Base-by-base conservation (phyloP, 2,113 vertebrate genomes). In the Micronycteris hirsuta region DNA sequence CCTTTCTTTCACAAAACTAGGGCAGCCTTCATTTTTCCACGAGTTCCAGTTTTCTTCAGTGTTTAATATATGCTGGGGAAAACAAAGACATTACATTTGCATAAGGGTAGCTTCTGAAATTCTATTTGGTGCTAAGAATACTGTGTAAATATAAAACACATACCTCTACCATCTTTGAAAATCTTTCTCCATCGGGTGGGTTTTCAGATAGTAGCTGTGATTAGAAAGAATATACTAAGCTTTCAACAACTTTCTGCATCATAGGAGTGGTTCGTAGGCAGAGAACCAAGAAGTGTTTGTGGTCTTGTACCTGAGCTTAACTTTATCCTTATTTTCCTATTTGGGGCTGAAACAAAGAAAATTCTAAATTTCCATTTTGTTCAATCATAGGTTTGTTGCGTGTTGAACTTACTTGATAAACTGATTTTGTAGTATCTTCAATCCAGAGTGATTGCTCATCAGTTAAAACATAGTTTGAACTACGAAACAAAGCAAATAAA, bases 21-120 rank as follows among this genome's bases (percentile, higher is more conserved):
- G 99, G 56, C 99, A 99, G 52, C 99, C 99, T 98, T 99, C 99
- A 58, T 99, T 99, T 98, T 99, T 99, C 99, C 99, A 99, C 0
- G 98, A 97, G 86, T 99, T 99, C 99, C 99, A 99, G 98, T 99
- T 99, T 97, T 99, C 99, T 97, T 99, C 99, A 19, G 99, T 99
- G 98, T 99, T 99, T 97, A 99, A 98, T 98, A 99, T 99, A 96
- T 99, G 99, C 99, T 99, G 97, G 80, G 89, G 96, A 98, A 97
- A 43, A 49, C 6, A 96, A 89, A 47, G 14, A 93, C 96, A 93
- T 38, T 45, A 88, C 45, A 80, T 0, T 81, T 88, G 47, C 7
- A 10, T 3, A 68, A 88, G 14, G 1, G 28, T 85, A 65, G 20
- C 86, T 76, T 97, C 61, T 96, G 52, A 85, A 96, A 81, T 94